Percentiles rank a stretch among this genome's conserved stretches.
Evolutionary conservation across 2,888 invertebrate genomes (phyloP).

Genomic region (Strigamia maritima): DNA sequence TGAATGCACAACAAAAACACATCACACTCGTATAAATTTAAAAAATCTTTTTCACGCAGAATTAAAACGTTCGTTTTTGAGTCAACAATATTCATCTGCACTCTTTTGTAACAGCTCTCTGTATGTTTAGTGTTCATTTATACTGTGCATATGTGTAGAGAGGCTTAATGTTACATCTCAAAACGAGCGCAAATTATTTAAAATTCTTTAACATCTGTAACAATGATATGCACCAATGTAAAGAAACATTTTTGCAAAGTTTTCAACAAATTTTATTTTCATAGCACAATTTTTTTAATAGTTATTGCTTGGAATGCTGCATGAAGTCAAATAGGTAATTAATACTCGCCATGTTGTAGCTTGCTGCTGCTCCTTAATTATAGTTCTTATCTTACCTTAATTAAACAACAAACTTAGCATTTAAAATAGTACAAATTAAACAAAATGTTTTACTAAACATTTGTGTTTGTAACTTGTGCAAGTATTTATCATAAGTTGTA

Average conservation of each 20-base stretch:
- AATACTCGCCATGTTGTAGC: background rate
- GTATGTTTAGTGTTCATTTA: too few relatives aligned
- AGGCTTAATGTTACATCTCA: too few relatives aligned
- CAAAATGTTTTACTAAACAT: background rate
- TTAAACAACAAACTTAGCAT: background rate
- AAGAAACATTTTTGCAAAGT: too few relatives aligned
- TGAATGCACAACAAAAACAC: background rate
- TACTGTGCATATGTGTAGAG: too few relatives aligned
- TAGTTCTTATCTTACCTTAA: conserved; percentile 10
- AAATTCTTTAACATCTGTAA: too few relatives aligned
- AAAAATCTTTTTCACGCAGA: background rate
- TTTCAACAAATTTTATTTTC: too few relatives aligned
- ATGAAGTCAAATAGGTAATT: background rate
- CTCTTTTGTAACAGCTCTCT: too few relatives aligned
- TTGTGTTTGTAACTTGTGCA: background rate
- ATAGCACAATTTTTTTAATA: background rate
- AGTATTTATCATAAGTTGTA: too few relatives aligned
- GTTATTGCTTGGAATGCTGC: background rate
- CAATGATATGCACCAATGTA: too few relatives aligned
- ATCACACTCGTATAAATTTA: background rate
- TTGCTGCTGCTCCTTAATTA: background rate
- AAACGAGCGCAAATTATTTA: too few relatives aligned
- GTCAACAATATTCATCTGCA: too few relatives aligned
- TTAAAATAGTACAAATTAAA: background rate
- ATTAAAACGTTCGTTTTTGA: too few relatives aligned